Evolutionary conservation across 1,140 invertebrate species (phyloP).

Genomic region (Mamestra configurata): DNA sequence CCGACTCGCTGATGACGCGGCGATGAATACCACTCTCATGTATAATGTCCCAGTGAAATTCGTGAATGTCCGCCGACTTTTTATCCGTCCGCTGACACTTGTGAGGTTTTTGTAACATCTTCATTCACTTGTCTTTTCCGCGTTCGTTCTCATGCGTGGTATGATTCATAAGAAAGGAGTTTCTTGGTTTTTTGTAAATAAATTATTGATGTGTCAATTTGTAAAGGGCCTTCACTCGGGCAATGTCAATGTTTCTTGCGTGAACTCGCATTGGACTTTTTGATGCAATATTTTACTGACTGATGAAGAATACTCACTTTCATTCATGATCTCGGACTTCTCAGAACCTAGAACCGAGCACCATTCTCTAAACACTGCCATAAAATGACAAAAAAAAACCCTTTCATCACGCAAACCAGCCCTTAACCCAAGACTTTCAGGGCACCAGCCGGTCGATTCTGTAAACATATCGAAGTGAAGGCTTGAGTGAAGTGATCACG

Average conservation of each 20-base stretch:
- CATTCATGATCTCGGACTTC: no score
- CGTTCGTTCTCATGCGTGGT: constrained; percentile 49
- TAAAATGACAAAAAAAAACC: no score
- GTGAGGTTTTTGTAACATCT: constrained; percentile 60
- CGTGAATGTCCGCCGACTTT: constrained; percentile 58
- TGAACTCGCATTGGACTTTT: constrained; percentile 7
- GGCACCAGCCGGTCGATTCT: no score
- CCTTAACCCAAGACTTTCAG: neutral
- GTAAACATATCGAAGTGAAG: no score
- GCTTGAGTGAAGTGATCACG: no score
- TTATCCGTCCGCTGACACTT: constrained; percentile 57
- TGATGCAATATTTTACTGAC: neutral
- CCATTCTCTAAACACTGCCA: no score
- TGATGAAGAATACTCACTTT: no score
- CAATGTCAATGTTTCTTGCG: constrained; percentile 41
- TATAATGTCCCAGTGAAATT: constrained; percentile 49
- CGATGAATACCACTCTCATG: constrained; percentile 54
- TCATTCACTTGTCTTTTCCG: constrained; percentile 66
- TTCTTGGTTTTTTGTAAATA: constrained; percentile 47
- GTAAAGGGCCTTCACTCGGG: constrained; percentile 3
- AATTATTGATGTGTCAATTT: constrained; percentile 47
- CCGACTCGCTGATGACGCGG: constrained; percentile 56
- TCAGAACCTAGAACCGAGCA: no score
- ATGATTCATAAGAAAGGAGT: constrained; percentile 56
- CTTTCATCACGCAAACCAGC: neutral